A percentile compares a stretch with the other conserved stretches of the same genome.
Evolutionary conservation across 2,888 invertebrate genomes (phyloP).

Genomic region (Bhutanitis thaidina): DNA sequence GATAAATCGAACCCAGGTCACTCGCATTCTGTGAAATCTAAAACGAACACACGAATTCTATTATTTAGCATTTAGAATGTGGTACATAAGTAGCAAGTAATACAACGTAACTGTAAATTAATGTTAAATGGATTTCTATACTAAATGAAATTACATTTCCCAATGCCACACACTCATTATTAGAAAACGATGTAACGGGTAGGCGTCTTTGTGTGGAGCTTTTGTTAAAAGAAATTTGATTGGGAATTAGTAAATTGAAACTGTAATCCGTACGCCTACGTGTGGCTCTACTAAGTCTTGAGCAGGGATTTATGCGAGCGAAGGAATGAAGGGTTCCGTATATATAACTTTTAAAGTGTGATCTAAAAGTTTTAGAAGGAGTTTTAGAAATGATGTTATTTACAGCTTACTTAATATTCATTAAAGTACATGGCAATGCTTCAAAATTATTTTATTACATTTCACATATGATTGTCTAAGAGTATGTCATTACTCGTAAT

Average conservation of each 20-base stretch:
- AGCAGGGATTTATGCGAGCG: neutral
- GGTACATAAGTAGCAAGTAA: neutral
- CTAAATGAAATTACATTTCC: slow-evolving; percentile 14
- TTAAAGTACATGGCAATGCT: no score
- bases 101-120: slow-evolving; percentile 1
- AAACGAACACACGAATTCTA: no score
- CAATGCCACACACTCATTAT: slow-evolving; percentile 3
- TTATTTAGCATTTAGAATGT: no score
- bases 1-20: no score
- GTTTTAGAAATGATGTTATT: no score
- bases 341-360: neutral
- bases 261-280: slow-evolving; percentile 16
- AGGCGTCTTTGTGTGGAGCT: slow-evolving; percentile 25
- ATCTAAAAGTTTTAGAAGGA: no score
- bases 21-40: no score
- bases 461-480: no score
- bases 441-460: no score
- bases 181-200: neutral
- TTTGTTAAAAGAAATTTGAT: slow-evolving; percentile 38
- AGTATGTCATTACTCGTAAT: no score
- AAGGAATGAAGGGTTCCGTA: neutral
- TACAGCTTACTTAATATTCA: no score
- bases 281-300: slow-evolving; percentile 1
- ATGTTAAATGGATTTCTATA: slow-evolving; percentile 13
- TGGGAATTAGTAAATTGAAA: slow-evolving; percentile 20